phyloP scores from a whole-genome alignment of 2,797 vertebrate genomes.

The Mormyrus proboscirostris region DNA sequence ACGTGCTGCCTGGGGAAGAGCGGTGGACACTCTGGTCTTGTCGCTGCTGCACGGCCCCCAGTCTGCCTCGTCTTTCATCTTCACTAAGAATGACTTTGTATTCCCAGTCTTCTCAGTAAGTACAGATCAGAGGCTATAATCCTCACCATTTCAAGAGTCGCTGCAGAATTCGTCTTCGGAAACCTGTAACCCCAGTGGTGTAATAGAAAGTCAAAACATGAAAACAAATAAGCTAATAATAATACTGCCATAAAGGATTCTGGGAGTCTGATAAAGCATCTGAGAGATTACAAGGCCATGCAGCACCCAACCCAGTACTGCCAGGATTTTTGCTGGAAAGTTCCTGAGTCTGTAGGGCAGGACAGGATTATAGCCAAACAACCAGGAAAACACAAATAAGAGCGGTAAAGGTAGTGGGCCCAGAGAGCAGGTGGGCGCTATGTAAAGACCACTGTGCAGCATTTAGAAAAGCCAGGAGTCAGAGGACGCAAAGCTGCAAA shows the following conservation, averaged over 20 bases:
- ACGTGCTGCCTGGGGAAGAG: not conserved
- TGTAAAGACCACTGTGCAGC: not conserved
- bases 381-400: not conserved
- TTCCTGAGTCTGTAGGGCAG: not conserved
- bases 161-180: not conserved
- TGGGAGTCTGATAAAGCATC: not conserved
- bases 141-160: not conserved
- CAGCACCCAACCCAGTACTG: not conserved
- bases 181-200: not conserved
- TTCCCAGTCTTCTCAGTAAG: not conserved
- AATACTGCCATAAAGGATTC: not conserved
- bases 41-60: not conserved
- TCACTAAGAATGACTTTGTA: not conserved
- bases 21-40: not conserved
- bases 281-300: not conserved
- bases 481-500: not conserved
- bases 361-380: not conserved
- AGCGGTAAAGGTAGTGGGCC: not conserved
- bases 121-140: conserved; percentile 1
- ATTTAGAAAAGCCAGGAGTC: not conserved
- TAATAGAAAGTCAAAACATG: not conserved
- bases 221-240: not conserved
- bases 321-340: not conserved
- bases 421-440: not conserved
- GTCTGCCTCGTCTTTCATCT: not conserved